Percentiles rank a stretch among this genome's conserved stretches.
Evolutionary conservation across 2,797 vertebrate species (phyloP).

Genomic region (Macroramphosus scolopax): DNA sequence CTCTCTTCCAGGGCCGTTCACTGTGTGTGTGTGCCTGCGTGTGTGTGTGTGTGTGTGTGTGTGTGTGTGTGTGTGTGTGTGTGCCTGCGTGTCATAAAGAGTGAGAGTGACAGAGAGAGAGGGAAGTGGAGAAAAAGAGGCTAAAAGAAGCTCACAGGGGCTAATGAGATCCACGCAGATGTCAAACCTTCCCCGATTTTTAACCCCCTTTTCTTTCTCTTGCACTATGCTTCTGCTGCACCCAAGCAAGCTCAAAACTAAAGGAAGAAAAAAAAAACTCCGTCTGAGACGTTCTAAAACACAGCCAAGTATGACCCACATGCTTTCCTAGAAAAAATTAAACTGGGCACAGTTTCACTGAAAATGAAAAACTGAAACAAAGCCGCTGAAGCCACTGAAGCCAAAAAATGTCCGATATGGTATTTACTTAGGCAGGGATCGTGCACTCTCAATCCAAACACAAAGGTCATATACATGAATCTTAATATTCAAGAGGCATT

Average conservation of each 20-base stretch:
- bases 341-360: conserved; percentile 7
- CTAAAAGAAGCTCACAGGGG: conserved; percentile 13
- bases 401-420: conserved; percentile 14
- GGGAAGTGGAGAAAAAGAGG: conserved; percentile 34
- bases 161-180: conserved; percentile 32
- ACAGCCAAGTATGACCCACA: conserved; percentile 20
- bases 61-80: too few relatives aligned
- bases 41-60: too few relatives aligned
- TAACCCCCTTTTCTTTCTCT: conserved; percentile 1
- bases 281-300: conserved; percentile 13
- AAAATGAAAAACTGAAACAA: conserved; percentile 32
- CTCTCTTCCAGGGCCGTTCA: conserved; percentile 34
- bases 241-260: background rate
- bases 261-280: conserved; percentile 11
- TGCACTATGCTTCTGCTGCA: too few relatives aligned
- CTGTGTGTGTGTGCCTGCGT: conserved; percentile 7
- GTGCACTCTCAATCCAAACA: conserved; percentile 46
- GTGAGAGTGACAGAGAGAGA: conserved; percentile 38
- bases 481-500: conserved; percentile 69
- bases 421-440: conserved; percentile 34
- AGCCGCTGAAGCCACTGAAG: conserved; percentile 19
- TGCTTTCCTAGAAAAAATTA: conserved; percentile 14
- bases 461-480: conserved; percentile 69
- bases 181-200: conserved; percentile 11
- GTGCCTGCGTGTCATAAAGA: conserved; percentile 31